These are phyloP conservation scores for Oriolus oriolus DNA, from an alignment of 2,113 vertebrate species.

Conservation along the genomic window DNA sequence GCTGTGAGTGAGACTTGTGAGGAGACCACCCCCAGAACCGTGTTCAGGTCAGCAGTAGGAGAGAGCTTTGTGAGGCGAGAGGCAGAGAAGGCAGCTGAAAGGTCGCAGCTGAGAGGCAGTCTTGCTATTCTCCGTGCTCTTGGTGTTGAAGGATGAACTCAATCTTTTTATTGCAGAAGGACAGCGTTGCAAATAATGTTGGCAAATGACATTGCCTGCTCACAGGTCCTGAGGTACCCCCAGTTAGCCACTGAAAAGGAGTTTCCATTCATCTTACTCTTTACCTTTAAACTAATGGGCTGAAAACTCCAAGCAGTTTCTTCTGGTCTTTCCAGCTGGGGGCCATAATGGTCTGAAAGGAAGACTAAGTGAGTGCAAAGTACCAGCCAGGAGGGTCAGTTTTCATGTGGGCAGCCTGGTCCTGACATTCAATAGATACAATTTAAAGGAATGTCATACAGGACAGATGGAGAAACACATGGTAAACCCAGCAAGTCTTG, in stretches of 20 bases:
- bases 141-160: neutral
- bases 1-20: neutral
- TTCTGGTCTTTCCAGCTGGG: neutral
- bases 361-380: neutral
- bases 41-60: neutral
- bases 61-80: neutral
- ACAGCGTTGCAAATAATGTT: neutral
- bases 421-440: neutral
- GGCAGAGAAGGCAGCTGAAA: neutral
- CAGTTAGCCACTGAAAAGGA: neutral
- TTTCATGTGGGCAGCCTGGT: neutral
- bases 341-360: neutral
- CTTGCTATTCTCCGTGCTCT: accelerated
- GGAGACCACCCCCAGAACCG: neutral
- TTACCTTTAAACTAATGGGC: neutral
- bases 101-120: neutral
- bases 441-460: neutral
- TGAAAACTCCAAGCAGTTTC: neutral
- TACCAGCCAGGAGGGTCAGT: neutral
- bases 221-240: neutral
- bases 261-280: neutral
- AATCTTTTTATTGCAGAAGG: neutral
- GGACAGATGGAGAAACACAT: neutral
- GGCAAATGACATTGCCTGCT: neutral
- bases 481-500: neutral